Conservation (phyloP, 2,113 vertebrate species). For the Oreocharis arfaki region DNA sequence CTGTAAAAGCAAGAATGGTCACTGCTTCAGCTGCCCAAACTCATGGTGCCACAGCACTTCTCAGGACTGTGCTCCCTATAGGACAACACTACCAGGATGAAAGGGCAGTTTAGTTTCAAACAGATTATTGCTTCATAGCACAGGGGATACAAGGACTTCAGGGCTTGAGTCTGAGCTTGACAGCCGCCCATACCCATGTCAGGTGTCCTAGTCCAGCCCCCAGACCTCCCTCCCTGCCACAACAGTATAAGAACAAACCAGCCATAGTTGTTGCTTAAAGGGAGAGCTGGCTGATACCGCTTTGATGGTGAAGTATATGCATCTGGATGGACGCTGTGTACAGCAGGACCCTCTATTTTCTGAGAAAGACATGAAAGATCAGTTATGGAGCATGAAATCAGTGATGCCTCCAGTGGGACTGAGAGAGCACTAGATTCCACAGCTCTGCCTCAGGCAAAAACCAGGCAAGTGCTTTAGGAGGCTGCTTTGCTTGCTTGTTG, state of each 20-base stretch:
- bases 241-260: background rate
- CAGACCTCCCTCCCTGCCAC: background rate
- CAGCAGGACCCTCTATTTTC: background rate
- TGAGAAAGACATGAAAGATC: background rate
- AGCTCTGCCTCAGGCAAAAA: background rate
- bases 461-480: background rate
- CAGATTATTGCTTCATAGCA: background rate
- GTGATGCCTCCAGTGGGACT: background rate
- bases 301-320: background rate
- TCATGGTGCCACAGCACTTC: background rate
- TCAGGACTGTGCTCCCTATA: background rate
- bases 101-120: background rate
- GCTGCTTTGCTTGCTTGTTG: background rate
- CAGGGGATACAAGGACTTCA: background rate
- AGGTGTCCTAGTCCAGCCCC: background rate
- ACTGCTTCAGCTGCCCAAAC: background rate
- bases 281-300: background rate
- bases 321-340: background rate
- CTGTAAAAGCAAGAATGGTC: background rate
- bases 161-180: background rate
- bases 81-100: rapidly evolving
- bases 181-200: background rate
- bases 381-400: background rate
- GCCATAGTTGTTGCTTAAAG: background rate
- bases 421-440: background rate